Conservation (phyloP, 2,888 invertebrate species). For the Tipula unca region DNA sequence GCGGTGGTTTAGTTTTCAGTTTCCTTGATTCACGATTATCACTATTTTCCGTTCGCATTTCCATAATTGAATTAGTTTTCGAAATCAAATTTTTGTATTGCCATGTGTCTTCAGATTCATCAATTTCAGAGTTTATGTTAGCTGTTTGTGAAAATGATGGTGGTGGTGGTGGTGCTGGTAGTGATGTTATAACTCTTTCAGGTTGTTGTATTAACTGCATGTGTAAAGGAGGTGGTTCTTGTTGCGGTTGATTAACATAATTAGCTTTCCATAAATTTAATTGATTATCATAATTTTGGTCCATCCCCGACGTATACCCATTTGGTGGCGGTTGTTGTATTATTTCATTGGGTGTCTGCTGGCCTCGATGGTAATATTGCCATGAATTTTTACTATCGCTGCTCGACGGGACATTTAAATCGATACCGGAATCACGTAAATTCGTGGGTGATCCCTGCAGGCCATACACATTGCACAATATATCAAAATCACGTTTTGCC, state of each 20-base stretch:
- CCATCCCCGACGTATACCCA: neutral
- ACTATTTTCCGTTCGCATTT: neutral
- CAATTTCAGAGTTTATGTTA: neutral
- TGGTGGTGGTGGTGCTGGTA: neutral
- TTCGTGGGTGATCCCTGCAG: slow-evolving; percentile 26
- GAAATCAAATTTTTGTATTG: neutral
- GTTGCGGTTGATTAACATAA: neutral
- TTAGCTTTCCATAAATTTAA: neutral
- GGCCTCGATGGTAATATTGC: neutral
- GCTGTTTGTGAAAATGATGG: neutral
- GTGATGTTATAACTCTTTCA: no score
- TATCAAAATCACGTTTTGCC: slow-evolving; percentile 48
- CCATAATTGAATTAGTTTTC: neutral
- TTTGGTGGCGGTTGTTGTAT: neutral
- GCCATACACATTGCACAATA: slow-evolving; percentile 53
- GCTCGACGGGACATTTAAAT: slow-evolving; percentile 27
- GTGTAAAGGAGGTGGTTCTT: neutral
- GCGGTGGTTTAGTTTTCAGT: neutral
- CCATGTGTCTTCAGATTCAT: neutral
- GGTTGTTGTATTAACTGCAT: neutral
- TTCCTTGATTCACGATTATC: neutral
- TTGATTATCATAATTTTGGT: neutral
- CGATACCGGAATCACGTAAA: slow-evolving; percentile 31
- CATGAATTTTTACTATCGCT: slow-evolving; percentile 22
- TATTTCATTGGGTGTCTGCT: neutral